These are phyloP conservation scores for Philonicus albiceps DNA, from an alignment of 2,888 invertebrate species.

Conservation along the genomic window DNA sequence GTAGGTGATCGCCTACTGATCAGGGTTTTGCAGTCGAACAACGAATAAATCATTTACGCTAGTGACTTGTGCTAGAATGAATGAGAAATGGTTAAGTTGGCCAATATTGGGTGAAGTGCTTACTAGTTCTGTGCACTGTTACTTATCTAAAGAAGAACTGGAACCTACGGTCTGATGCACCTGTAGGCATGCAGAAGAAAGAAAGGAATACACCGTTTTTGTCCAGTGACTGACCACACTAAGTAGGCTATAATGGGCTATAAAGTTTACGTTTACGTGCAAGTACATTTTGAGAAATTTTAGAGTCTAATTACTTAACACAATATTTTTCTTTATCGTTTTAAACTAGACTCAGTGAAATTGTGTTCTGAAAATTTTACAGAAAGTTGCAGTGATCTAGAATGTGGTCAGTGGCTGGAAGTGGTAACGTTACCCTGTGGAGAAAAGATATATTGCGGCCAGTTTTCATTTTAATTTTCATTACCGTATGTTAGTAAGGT, in stretches of 20 bases:
- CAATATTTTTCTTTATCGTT: neutral
- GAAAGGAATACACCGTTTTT: neutral
- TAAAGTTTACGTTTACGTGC: conserved; percentile 17
- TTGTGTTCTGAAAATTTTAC: neutral
- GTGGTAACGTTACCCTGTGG: neutral
- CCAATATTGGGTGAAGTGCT: neutral
- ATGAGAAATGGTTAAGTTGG: conserved; percentile 9
- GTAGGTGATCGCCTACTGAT: conserved; percentile 19
- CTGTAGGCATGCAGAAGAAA: neutral
- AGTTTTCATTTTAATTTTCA: neutral
- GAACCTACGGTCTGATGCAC: neutral
- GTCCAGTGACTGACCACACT: neutral
- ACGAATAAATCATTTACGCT: neutral
- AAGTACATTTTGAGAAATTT: neutral
- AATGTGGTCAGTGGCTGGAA: neutral
- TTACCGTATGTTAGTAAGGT: neutral
- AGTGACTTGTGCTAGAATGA: conserved; percentile 6
- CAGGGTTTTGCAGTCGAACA: neutral
- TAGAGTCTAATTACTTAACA: neutral
- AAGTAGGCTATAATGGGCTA: neutral
- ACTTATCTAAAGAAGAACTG: neutral
- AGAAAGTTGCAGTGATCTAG: neutral
- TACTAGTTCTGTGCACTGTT: neutral
- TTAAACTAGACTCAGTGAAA: neutral
- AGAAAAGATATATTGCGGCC: neutral